A percentile compares a stretch with the other conserved stretches of the same genome.
These are phyloP conservation scores for Calephelis nemesis DNA, from an alignment of 1,140 invertebrate genomes.

Conservation along the genomic window DNA sequence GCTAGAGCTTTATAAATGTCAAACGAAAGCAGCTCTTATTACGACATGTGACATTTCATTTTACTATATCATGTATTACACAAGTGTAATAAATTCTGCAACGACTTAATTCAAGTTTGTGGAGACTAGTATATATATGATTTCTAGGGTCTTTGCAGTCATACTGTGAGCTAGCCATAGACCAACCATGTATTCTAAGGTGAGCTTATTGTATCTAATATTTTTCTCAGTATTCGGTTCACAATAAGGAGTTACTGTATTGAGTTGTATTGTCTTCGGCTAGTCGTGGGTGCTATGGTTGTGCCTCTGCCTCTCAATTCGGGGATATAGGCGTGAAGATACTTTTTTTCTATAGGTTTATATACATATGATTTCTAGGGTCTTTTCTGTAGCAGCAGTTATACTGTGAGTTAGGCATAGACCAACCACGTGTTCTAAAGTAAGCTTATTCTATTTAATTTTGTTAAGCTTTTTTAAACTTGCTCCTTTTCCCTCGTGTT, in stretches of 20 bases:
- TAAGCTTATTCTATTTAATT: constrained; percentile 17
- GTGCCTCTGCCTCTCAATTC: too few species aligned
- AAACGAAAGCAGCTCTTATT: constrained; percentile 34
- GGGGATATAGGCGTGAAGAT: too few species aligned
- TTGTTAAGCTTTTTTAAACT: too few species aligned
- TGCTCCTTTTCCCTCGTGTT: too few species aligned
- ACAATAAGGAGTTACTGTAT: too few species aligned
- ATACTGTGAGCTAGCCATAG: constrained; percentile 34
- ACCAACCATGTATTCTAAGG: constrained; percentile 48
- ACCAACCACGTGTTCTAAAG: constrained; percentile 46
- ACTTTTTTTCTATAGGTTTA: not conserved
- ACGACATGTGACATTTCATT: constrained; percentile 33
- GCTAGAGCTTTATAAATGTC: constrained; percentile 24
- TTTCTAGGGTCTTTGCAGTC: constrained; percentile 36
- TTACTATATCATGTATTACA: constrained; percentile 34
- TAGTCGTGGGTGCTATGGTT: too few species aligned
- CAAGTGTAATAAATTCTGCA: constrained; percentile 39
- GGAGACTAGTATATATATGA: constrained; percentile 45
- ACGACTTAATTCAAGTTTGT: constrained; percentile 41
- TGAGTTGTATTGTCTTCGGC: too few species aligned
- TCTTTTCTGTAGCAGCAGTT: constrained; percentile 36
- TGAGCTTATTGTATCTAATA: constrained; percentile 19
- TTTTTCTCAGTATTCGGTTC: too few species aligned
- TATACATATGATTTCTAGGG: constrained; percentile 45
- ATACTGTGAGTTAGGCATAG: constrained; percentile 33